Percentiles rank a stretch among this genome's conserved stretches.
phyloP scores from a whole-genome alignment of 2,888 invertebrate genomes.

The Clanis bilineata region DNA sequence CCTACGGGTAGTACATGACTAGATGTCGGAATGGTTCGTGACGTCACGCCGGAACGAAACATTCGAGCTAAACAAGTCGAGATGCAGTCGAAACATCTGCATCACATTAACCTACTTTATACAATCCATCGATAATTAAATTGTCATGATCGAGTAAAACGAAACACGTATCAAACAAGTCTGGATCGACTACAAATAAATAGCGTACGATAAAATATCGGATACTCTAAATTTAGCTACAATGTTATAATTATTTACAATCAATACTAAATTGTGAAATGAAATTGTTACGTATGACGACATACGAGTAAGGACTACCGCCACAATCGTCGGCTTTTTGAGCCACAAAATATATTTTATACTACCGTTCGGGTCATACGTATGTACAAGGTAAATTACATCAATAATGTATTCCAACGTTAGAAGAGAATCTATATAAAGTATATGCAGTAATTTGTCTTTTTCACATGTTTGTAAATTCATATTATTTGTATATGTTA shows the following conservation, averaged over 20 bases:
- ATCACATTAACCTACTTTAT: conserved; percentile 75
- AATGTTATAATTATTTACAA: conserved; percentile 70
- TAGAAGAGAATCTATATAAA: conserved; percentile 64
- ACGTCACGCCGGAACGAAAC: conserved; percentile 30
- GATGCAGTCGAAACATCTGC: conserved; percentile 27
- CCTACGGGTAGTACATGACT: conserved; percentile 59
- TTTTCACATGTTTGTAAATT: conserved; percentile 53
- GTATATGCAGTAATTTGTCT: conserved; percentile 56
- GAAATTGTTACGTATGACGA: conserved; percentile 68
- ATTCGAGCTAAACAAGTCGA: conserved; percentile 26
- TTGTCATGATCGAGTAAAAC: conserved; percentile 12
- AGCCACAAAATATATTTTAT: conserved; percentile 69
- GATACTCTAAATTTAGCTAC: conserved; percentile 37
- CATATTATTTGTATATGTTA: conserved; percentile 46
- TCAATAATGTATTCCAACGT: conserved; percentile 65
- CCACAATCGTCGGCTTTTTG: conserved; percentile 50
- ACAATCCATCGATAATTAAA: conserved; percentile 46
- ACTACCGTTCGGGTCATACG: conserved; percentile 73
- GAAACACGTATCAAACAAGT: background rate
- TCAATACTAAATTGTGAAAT: conserved; percentile 65
- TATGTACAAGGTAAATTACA: conserved; percentile 79
- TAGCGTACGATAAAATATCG: conserved; percentile 46
- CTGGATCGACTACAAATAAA: conserved; percentile 27
- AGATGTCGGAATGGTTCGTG: conserved; percentile 63
- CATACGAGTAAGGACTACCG: conserved; percentile 55